These are phyloP conservation scores for Folsomia candida DNA, from an alignment of 2,888 invertebrate genomes.

Conservation along the genomic window DNA sequence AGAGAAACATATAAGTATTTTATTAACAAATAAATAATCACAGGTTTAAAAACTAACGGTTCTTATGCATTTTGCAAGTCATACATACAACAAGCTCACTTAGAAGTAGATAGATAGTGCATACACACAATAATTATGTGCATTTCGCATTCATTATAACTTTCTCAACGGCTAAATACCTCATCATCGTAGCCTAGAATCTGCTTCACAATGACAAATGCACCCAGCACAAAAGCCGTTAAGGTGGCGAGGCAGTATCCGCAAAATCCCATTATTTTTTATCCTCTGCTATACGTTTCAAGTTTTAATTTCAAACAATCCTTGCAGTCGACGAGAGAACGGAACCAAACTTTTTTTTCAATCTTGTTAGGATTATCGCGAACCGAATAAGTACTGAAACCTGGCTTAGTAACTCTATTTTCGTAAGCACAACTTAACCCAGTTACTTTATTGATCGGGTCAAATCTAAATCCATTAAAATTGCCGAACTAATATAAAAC, in stretches of 20 bases:
- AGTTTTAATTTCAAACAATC: too few relatives aligned
- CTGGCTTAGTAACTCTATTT: too few relatives aligned
- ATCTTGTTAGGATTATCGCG: too few relatives aligned
- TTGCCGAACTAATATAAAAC: too few relatives aligned
- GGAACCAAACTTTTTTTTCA: too few relatives aligned
- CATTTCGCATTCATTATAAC: not conserved
- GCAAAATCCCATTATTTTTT: not conserved
- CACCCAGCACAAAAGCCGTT: not conserved
- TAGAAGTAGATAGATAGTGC: not conserved
- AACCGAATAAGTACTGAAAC: too few relatives aligned
- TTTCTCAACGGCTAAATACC: not conserved
- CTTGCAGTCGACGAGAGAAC: too few relatives aligned
- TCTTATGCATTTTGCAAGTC: not conserved
- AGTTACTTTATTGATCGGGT: not conserved
- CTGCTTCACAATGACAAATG: constrained; percentile 5
- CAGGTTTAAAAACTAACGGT: too few relatives aligned
- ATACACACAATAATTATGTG: not conserved
- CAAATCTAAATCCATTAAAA: not conserved
- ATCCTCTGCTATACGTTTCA: too few relatives aligned
- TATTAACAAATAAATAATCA: too few relatives aligned
- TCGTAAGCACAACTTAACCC: too few relatives aligned
- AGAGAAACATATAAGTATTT: too few relatives aligned
- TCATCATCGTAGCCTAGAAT: constrained; percentile 8
- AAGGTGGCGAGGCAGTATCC: not conserved
- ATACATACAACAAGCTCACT: not conserved